Conservation (phyloP, 2,797 vertebrate species). For the Enteromius treurensis region DNA sequence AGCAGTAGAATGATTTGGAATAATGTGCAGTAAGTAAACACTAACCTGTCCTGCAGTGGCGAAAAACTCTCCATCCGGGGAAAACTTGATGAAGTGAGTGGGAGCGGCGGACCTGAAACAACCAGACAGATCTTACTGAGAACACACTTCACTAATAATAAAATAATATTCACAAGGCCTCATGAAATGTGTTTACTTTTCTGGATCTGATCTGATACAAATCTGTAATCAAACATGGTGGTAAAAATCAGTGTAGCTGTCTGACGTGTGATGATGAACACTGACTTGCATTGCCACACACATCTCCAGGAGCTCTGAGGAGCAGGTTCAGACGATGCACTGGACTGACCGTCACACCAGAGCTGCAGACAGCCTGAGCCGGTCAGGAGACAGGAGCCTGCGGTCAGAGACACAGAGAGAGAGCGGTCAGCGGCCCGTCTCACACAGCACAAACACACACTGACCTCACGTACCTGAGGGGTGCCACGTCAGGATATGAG, state of each 20-base stretch:
- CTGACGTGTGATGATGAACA: neutral
- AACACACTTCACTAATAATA: neutral
- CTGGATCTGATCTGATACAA: neutral
- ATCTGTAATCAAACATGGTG: no score
- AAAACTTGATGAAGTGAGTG: constrained; percentile 93
- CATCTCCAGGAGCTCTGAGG: constrained; percentile 83
- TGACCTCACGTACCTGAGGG: constrained; percentile 83
- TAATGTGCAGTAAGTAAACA: neutral
- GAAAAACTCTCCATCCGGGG: constrained; percentile 96
- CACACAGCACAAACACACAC: neutral
- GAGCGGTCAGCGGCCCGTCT: neutral
- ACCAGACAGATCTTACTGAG: neutral
- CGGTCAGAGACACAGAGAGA: constrained; percentile 58
- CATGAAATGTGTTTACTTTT: neutral
- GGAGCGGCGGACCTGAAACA: constrained; percentile 88
- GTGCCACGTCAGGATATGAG: constrained; percentile 92
- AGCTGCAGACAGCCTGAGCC: constrained; percentile 89
- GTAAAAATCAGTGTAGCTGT: neutral
- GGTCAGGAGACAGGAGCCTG: constrained; percentile 82
- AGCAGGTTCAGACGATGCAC: constrained; percentile 61
- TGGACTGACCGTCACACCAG: constrained; percentile 81
- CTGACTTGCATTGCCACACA: constrained; percentile 97
- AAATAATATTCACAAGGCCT: neutral
- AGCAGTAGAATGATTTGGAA: neutral
- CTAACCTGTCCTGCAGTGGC: constrained; percentile 93